Conservation (phyloP, 1,140 invertebrate genomes). For the Drosophila varians region DNA sequence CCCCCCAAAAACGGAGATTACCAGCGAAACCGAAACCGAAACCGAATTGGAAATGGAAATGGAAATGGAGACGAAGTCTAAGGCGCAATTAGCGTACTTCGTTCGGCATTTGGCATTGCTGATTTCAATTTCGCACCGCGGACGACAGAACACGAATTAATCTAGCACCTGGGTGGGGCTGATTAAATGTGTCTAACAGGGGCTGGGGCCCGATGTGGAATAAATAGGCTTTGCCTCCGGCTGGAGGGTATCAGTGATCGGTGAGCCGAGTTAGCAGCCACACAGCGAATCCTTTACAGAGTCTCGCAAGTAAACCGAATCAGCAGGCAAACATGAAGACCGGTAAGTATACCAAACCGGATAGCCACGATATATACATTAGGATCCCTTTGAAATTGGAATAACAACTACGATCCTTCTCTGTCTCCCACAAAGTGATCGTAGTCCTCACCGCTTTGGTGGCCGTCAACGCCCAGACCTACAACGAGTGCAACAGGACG, state of each 20-base stretch:
- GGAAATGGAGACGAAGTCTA: constrained; percentile 13
- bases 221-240: constrained; percentile 54
- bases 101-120: constrained; percentile 36
- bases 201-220: constrained; percentile 22
- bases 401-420: background rate
- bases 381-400: background rate
- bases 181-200: constrained; percentile 62
- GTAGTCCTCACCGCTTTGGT: constrained; percentile 46
- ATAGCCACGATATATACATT: constrained; percentile 4
- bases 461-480: constrained; percentile 35
- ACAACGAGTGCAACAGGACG: background rate
- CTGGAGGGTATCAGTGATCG: constrained; percentile 56
- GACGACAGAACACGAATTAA: constrained; percentile 64
- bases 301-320: constrained; percentile 11
- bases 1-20: constrained; percentile 18
- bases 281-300: constrained; percentile 28
- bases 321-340: constrained; percentile 55
- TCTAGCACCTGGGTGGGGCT: constrained; percentile 51
- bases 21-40: constrained; percentile 3
- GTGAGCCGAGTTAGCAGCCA: constrained; percentile 46
- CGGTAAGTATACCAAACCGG: constrained; percentile 55
- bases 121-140: constrained; percentile 53
- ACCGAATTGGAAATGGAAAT: background rate
- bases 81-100: constrained; percentile 46
- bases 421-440: constrained; percentile 36